Evolutionary conservation across 2,888 invertebrate genomes (phyloP).

Genomic region (Mactromeris polynyma): DNA sequence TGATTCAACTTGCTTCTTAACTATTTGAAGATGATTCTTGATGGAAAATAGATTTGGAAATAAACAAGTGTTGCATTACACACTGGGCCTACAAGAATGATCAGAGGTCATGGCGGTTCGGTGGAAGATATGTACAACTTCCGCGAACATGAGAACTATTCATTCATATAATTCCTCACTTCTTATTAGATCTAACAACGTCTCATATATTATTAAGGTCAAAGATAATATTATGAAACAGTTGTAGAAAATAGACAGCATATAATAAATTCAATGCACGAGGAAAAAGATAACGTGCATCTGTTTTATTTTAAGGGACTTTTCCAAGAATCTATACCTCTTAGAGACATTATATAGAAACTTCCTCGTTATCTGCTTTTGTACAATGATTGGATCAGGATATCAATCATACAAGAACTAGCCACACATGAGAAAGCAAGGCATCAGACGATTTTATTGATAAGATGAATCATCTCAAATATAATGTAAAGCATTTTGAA

Average conservation of each 20-base stretch:
- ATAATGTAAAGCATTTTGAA: neutral
- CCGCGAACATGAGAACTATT: too few relatives aligned
- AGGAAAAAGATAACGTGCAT: neutral
- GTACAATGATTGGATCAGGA: slow-evolving; percentile 19
- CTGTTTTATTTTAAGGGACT: slow-evolving; percentile 5
- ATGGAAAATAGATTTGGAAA: too few relatives aligned
- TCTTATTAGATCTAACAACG: neutral
- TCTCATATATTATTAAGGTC: slow-evolving; percentile 1
- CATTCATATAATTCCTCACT: neutral
- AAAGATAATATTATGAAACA: slow-evolving; percentile 15
- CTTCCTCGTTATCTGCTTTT: neutral
- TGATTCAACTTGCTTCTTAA: too few relatives aligned
- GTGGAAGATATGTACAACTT: too few relatives aligned
- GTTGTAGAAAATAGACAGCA: neutral
- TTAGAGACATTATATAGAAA: neutral
- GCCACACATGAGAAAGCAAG: slow-evolving; percentile 28
- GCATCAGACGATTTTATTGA: slow-evolving; percentile 29
- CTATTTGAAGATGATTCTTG: too few relatives aligned
- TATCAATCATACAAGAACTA: slow-evolving; percentile 41
- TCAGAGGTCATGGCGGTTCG: too few relatives aligned
- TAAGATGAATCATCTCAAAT: slow-evolving; percentile 24
- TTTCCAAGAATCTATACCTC: neutral
- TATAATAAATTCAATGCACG: slow-evolving; percentile 17
- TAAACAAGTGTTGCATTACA: too few relatives aligned
- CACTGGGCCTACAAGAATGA: too few relatives aligned